Percentiles rank a stretch among this genome's conserved stretches.
Conservation (phyloP, 2,113 vertebrate genomes). For the Epinephelus lanceolatus region DNA sequence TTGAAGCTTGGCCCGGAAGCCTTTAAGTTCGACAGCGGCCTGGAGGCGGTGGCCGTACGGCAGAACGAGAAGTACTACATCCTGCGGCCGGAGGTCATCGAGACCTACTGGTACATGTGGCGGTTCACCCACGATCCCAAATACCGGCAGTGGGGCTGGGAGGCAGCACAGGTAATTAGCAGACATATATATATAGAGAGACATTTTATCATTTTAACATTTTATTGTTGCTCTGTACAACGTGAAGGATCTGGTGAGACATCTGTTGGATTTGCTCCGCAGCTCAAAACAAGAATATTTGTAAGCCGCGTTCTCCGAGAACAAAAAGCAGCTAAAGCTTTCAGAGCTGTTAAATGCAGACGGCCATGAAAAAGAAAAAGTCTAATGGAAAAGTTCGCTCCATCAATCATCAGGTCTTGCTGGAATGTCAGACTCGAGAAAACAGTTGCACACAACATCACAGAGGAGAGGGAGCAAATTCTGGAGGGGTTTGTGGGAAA, state of each 20-base stretch:
- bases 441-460: background rate
- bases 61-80: constrained; percentile 99
- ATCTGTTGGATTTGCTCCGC: background rate
- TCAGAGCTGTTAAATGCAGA: background rate
- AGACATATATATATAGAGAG: too few species aligned
- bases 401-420: background rate
- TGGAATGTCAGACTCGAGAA: background rate
- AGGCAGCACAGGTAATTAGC: constrained; percentile 91
- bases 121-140: constrained; percentile 98
- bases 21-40: constrained; percentile 97
- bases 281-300: background rate
- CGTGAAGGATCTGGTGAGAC: background rate
- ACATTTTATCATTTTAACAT: background rate
- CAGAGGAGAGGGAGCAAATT: background rate
- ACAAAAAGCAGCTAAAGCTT: background rate
- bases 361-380: too few species aligned
- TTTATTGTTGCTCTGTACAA: background rate
- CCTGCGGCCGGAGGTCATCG: constrained; percentile 96
- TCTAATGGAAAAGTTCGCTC: background rate
- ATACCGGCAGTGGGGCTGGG: constrained; percentile 98
- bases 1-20: constrained; percentile 97
- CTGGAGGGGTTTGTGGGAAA: background rate
- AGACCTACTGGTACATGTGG: constrained; percentile 99
- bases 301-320: background rate
- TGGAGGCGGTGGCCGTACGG: constrained; percentile 95